Conservation (phyloP, 2,113 vertebrate genomes). For the Malurus elegans region DNA sequence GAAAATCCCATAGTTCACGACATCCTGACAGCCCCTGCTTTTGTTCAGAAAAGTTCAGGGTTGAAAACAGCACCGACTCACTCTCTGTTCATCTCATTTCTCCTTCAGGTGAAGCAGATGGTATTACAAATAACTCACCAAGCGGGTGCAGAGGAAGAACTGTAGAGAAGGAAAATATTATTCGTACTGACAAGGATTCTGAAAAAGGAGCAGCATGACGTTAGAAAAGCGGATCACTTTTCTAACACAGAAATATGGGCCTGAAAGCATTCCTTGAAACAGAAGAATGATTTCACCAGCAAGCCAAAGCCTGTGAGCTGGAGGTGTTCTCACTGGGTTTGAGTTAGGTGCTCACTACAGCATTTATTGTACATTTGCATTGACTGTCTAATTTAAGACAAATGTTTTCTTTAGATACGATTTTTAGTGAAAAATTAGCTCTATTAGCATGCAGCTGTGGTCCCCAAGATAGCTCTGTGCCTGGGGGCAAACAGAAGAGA, state of each 20-base stretch:
- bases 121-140: background rate
- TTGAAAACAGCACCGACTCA: background rate
- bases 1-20: rapidly evolving
- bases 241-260: background rate
- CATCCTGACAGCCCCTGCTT: background rate
- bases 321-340: background rate
- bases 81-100: background rate
- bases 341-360: background rate
- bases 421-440: slow-evolving; percentile 18
- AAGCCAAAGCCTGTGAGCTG: background rate
- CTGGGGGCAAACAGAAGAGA: background rate
- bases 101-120: slow-evolving; percentile 47
- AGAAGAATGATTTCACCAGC: background rate
- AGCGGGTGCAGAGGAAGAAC: background rate
- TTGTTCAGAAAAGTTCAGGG: background rate
- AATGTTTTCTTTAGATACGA: background rate
- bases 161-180: background rate
- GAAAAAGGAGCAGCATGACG: background rate
- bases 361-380: background rate
- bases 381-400: background rate
- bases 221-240: background rate
- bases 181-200: background rate
- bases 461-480: background rate
- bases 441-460: background rate
- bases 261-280: background rate